phyloP scores from a whole-genome alignment of 2,113 vertebrate species.

The Lanius collurio region DNA sequence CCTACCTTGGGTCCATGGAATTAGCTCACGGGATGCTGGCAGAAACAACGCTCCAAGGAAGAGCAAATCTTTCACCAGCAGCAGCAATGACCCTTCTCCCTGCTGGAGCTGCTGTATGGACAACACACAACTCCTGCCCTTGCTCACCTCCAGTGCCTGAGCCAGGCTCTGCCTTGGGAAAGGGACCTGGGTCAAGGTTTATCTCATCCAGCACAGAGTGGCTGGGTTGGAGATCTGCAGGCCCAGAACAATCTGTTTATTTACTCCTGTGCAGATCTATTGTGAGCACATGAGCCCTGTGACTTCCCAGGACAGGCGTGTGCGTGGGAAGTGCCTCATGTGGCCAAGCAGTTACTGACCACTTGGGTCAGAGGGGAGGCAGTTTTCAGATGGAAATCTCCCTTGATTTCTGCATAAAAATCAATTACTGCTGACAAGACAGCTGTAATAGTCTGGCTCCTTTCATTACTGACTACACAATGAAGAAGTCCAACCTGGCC shows the following conservation, averaged over 20 bases:
- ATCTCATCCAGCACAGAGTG: not conserved
- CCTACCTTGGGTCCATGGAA: not conserved
- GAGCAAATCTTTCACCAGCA: not conserved
- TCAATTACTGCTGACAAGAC: not conserved
- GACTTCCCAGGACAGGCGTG: not conserved
- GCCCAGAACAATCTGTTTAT: not conserved
- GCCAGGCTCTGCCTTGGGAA: not conserved
- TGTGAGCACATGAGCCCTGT: too few species aligned
- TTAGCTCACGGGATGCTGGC: not conserved
- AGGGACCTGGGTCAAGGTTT: not conserved
- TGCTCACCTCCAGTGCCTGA: not conserved
- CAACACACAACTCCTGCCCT: not conserved
- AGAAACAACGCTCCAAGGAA: not conserved
- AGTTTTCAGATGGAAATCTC: not conserved
- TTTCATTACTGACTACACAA: not conserved
- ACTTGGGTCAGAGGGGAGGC: not conserved
- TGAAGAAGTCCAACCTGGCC: not conserved
- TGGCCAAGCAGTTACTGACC: not conserved
- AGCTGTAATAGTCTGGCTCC: not conserved
- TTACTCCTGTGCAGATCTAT: not conserved
- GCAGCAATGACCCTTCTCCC: not conserved
- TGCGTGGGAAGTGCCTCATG: accelerated
- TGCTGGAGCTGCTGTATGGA: accelerated
- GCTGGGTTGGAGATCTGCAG: not conserved
- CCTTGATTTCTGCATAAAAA: not conserved